Conservation (phyloP, 2,888 invertebrate species). For the Clostera curtula region DNA sequence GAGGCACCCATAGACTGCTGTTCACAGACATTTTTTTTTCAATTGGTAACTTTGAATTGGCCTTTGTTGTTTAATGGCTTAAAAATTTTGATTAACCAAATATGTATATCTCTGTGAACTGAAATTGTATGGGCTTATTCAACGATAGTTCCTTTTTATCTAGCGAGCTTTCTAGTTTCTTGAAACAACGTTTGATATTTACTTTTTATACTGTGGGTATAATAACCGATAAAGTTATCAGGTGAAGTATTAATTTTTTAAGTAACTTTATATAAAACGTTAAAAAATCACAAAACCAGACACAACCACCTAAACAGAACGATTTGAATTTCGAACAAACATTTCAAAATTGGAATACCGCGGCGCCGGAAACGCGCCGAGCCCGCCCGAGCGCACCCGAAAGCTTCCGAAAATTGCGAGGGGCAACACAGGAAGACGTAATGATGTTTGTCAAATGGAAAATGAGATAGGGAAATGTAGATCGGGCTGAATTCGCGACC, state of each 20-base stretch:
- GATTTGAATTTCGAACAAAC: conserved; percentile 22
- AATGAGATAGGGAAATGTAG: conserved; percentile 74
- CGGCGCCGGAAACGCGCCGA: conserved; percentile 41
- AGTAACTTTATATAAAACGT: too few relatives aligned
- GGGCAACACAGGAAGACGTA: conserved; percentile 65
- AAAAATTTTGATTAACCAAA: too few relatives aligned
- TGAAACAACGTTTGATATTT: too few relatives aligned
- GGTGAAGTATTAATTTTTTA: too few relatives aligned
- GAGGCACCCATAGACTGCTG: conserved; percentile 25
- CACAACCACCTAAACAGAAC: conserved; percentile 12
- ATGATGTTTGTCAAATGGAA: conserved; percentile 76
- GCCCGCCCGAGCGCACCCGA: conserved; percentile 46
- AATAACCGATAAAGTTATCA: too few relatives aligned
- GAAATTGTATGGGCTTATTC: too few relatives aligned
- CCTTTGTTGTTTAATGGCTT: too few relatives aligned
- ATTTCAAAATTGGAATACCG: conserved; percentile 35
- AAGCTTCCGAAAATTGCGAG: conserved; percentile 51
- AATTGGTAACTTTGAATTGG: conserved; percentile 24
- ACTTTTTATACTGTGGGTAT: too few relatives aligned
- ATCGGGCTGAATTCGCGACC: conserved; percentile 57
- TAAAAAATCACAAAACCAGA: conserved; percentile 8
- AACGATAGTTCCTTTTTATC: too few relatives aligned
- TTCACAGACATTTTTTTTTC: conserved; percentile 24
- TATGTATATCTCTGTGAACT: too few relatives aligned
- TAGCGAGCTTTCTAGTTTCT: too few relatives aligned